phyloP scores from a whole-genome alignment of 2,113 vertebrate species.

The Globicephala melas region DNA sequence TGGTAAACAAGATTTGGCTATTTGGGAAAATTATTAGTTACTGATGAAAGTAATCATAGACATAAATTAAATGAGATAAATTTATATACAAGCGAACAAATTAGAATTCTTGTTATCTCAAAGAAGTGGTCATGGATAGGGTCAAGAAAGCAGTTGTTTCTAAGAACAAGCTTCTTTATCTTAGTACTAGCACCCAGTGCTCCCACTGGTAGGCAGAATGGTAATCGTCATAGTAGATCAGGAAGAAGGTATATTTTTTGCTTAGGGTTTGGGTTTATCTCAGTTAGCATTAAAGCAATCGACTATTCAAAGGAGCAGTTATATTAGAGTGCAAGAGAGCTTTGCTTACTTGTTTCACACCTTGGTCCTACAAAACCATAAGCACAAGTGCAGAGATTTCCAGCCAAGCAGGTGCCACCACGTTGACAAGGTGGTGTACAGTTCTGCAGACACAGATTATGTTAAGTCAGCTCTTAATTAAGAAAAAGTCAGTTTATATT shows the following conservation, averaged over 20 bases:
- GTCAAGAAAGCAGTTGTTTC: neutral
- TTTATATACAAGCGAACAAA: neutral
- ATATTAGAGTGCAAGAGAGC: neutral
- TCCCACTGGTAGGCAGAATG: neutral
- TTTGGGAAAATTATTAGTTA: neutral
- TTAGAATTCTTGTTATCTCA: neutral
- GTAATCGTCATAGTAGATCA: neutral
- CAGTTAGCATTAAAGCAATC: neutral
- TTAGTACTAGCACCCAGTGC: neutral
- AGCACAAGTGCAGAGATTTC: conserved; percentile 91
- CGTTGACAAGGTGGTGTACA: conserved; percentile 89
- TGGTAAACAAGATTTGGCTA: neutral
- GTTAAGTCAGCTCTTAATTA: neutral
- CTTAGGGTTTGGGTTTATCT: neutral
- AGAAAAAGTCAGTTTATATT: neutral
- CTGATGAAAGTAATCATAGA: neutral
- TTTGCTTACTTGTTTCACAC: conserved; percentile 92
- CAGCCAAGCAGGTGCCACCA: conserved; percentile 87
- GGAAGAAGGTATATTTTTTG: neutral
- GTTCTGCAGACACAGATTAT: conserved; percentile 77
- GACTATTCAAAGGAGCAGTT: neutral
- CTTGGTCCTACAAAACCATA: conserved; percentile 93
- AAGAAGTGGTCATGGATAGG: neutral
- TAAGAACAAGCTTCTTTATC: neutral
- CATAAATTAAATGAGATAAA: neutral